Conservation (phyloP, 2,113 vertebrate genomes). For the Pseudopipra pipra region DNA sequence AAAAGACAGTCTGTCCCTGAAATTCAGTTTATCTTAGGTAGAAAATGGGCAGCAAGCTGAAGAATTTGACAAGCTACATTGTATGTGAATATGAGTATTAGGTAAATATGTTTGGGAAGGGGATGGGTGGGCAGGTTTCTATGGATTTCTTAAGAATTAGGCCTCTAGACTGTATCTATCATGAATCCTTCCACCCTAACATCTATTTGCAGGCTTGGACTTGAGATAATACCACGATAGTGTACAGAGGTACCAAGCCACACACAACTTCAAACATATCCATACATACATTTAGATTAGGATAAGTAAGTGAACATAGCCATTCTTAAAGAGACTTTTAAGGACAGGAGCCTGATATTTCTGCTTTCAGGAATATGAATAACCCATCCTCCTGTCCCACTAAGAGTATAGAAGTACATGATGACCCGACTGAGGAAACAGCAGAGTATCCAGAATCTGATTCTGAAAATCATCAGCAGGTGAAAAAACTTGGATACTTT, state of each 20-base stretch:
- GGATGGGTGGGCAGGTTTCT: rapidly evolving
- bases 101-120: background rate
- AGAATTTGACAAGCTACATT: background rate
- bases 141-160: background rate
- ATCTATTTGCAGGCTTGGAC: background rate
- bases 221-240: background rate
- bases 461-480: background rate
- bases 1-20: background rate
- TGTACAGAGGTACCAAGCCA: background rate
- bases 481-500: background rate
- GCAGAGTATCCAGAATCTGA: background rate
- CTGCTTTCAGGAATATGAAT: background rate
- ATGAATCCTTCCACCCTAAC: background rate
- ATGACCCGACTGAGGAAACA: background rate
- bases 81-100: background rate
- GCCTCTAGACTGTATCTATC: background rate
- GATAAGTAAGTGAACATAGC: background rate
- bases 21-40: background rate
- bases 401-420: background rate
- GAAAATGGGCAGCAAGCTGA: background rate
- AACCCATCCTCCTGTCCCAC: background rate
- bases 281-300: background rate
- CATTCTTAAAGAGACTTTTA: background rate
- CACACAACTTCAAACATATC: background rate
- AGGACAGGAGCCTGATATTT: background rate